Percentiles rank a stretch among this genome's conserved stretches.
Evolutionary conservation across 2,888 invertebrate species (phyloP).

Genomic region (Drosophila leonis): DNA sequence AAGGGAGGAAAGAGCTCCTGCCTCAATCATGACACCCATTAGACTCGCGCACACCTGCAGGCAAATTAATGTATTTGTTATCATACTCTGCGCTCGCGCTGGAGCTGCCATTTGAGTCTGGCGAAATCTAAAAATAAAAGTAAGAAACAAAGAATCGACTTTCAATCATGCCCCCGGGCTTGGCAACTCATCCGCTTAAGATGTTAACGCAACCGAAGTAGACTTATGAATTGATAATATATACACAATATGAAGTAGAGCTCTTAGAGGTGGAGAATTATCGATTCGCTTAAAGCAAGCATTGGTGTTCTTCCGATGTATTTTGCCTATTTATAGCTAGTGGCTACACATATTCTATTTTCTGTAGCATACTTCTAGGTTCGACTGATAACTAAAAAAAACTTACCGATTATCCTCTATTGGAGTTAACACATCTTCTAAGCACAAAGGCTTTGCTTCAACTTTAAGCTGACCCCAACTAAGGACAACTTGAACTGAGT

Average conservation of each 20-base stretch:
- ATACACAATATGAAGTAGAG: background rate
- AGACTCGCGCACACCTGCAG: slow-evolving; percentile 66
- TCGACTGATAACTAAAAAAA: background rate
- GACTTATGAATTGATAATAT: slow-evolving; percentile 28
- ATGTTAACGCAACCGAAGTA: slow-evolving; percentile 9
- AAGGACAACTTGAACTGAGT: slow-evolving; percentile 6
- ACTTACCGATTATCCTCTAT: background rate
- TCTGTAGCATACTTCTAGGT: slow-evolving; percentile 45
- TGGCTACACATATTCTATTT: background rate
- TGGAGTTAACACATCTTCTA: background rate
- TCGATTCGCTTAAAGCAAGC: background rate
- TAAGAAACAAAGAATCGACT: slow-evolving; percentile 17
- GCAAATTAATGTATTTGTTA: slow-evolving; percentile 66
- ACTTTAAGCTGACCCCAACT: slow-evolving; percentile 44
- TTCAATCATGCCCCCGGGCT: slow-evolving; percentile 19
- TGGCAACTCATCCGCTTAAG: slow-evolving; percentile 14
- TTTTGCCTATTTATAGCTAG: background rate
- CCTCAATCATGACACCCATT: slow-evolving; percentile 60
- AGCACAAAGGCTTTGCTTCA: slow-evolving; percentile 17
- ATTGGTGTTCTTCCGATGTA: background rate
- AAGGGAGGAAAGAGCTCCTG: slow-evolving; percentile 7
- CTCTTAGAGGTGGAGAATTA: background rate
- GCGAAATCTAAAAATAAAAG: slow-evolving; percentile 11
- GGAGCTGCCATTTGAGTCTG: slow-evolving; percentile 5
- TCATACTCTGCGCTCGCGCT: slow-evolving; percentile 2